These are phyloP conservation scores for Merluccius polli DNA, from an alignment of 2,797 vertebrate species.

Conservation along the genomic window DNA sequence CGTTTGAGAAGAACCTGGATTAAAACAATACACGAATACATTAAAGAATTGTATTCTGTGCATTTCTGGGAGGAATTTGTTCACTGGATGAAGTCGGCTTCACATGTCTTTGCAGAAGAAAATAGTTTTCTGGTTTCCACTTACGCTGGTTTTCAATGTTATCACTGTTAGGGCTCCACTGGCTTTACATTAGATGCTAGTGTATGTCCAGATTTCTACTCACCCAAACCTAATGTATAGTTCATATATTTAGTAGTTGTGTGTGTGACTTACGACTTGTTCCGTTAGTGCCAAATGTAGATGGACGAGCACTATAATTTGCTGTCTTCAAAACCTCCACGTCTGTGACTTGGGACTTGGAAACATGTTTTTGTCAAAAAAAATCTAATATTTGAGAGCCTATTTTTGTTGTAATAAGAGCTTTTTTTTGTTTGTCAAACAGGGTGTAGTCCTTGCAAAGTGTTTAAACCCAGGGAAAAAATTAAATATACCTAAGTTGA, in stretches of 20 bases:
- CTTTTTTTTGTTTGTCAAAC: not conserved
- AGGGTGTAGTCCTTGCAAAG: not conserved
- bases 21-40: conserved; percentile 38
- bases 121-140: conserved; percentile 25
- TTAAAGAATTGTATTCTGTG: not conserved
- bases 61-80: too few species aligned
- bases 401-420: not conserved
- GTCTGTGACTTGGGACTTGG: too few species aligned
- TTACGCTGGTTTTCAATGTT: conserved; percentile 29
- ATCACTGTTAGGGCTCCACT: conserved; percentile 46
- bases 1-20: conserved; percentile 85
- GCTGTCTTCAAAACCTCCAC: not conserved
- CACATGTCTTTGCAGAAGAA: not conserved
- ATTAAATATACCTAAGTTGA: not conserved
- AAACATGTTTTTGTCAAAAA: not conserved
- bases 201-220: conserved; percentile 1
- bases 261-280: not conserved
- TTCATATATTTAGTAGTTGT: not conserved
- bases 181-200: too few species aligned
- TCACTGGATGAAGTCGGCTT: conserved; percentile 14
- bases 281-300: not conserved
- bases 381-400: not conserved
- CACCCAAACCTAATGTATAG: not conserved
- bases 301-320: not conserved
- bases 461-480: not conserved